phyloP scores from a whole-genome alignment of 2,888 invertebrate species.

The Bellardia pandia region DNA sequence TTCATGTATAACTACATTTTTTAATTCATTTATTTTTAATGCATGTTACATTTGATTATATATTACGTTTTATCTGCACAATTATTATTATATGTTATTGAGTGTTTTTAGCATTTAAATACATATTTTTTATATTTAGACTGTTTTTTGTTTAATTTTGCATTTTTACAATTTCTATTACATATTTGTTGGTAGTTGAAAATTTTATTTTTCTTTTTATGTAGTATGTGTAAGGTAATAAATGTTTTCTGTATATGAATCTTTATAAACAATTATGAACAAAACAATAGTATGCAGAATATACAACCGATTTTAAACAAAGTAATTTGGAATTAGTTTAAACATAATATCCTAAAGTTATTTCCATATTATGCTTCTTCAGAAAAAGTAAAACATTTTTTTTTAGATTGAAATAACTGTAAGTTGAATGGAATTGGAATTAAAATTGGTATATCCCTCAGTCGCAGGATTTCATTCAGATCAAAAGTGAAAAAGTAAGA shows the following conservation, averaged over 20 bases:
- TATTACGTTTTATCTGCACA: constrained; percentile 18
- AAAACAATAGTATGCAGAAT: background rate
- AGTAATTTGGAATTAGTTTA: too few relatives aligned
- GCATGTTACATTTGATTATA: constrained; percentile 48
- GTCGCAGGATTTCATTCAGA: too few relatives aligned
- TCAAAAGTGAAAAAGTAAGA: too few relatives aligned
- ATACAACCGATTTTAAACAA: too few relatives aligned
- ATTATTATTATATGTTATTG: constrained; percentile 51
- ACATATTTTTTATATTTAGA: constrained; percentile 5
- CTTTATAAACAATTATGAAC: background rate
- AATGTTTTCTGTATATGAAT: background rate
- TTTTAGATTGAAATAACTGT: too few relatives aligned
- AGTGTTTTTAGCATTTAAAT: constrained; percentile 23
- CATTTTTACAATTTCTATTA: constrained; percentile 15
- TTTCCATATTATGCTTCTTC: too few relatives aligned
- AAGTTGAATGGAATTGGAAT: too few relatives aligned
- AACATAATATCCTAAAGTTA: too few relatives aligned
- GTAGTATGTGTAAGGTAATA: background rate
- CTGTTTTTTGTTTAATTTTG: background rate
- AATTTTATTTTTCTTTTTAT: constrained; percentile 11
- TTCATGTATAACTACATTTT: constrained; percentile 45
- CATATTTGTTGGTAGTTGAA: background rate
- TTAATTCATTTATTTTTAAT: constrained; percentile 28
- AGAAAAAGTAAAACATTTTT: too few relatives aligned
- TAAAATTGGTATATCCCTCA: too few relatives aligned